Percentiles rank a stretch among this genome's conserved stretches.
Conservation (phyloP, 2,888 invertebrate genomes). For the Odontocerum albicorne region DNA sequence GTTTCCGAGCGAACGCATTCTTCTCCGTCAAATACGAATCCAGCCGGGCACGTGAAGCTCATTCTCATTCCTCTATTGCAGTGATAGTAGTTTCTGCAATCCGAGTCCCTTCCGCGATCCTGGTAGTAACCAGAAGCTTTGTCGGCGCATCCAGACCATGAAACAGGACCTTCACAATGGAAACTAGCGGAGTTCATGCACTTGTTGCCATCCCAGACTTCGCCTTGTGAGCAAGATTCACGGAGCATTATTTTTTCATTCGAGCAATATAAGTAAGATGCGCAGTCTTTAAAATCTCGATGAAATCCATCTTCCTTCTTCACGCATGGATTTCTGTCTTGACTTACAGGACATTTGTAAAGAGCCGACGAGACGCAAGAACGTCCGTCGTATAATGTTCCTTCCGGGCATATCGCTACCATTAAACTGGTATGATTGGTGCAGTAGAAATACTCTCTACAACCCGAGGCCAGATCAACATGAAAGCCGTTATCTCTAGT, state of each 20-base stretch:
- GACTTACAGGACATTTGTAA: slow-evolving; percentile 52
- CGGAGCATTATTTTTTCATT: slow-evolving; percentile 50
- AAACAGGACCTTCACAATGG: slow-evolving; percentile 52
- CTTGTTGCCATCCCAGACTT: slow-evolving; percentile 54
- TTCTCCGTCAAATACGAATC: slow-evolving; percentile 52
- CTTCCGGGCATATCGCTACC: slow-evolving; percentile 58
- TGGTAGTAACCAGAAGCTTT: slow-evolving; percentile 59
- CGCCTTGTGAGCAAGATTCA: slow-evolving; percentile 51
- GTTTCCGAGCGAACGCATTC: slow-evolving; percentile 46
- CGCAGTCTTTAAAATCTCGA: slow-evolving; percentile 53
- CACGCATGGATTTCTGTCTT: slow-evolving; percentile 52
- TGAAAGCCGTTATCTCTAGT: slow-evolving; percentile 59
- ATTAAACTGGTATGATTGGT: slow-evolving; percentile 54
- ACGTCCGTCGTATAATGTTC: slow-evolving; percentile 54
- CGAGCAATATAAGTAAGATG: slow-evolving; percentile 55
- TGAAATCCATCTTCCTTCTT: slow-evolving; percentile 51
- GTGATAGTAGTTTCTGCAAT: slow-evolving; percentile 57
- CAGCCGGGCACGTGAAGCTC: slow-evolving; percentile 48
- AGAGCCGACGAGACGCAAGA: slow-evolving; percentile 53
- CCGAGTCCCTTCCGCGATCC: slow-evolving; percentile 48
- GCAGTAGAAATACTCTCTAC: slow-evolving; percentile 62
- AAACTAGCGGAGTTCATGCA: slow-evolving; percentile 50
- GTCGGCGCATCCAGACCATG: slow-evolving; percentile 49
- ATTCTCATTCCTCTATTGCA: slow-evolving; percentile 51
- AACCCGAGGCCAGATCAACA: slow-evolving; percentile 56